A percentile compares a stretch with the other conserved stretches of the same genome.
Evolutionary conservation across 2,797 vertebrate genomes (phyloP).

Genomic region (Fringilla coelebs): DNA sequence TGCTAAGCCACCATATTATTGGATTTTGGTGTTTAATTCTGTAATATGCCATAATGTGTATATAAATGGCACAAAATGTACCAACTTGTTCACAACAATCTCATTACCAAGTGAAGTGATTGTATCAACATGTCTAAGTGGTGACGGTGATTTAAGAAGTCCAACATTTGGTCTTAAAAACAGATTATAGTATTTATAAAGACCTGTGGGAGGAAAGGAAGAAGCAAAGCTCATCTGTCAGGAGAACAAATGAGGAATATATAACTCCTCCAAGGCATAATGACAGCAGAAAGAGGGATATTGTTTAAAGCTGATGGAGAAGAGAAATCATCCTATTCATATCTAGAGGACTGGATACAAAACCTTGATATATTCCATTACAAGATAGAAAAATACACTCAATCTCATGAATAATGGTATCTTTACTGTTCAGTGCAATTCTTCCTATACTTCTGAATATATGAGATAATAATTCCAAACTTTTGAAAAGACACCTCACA

Average conservation of each 20-base stretch:
- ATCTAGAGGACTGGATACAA: background rate
- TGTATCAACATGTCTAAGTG: background rate
- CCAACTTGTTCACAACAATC: background rate
- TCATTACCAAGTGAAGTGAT: constrained; percentile 4
- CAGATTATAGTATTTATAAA: constrained; percentile 55
- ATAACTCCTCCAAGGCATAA: constrained; percentile 19
- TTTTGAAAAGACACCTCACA: background rate
- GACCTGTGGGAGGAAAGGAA: constrained; percentile 54
- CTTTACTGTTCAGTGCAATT: background rate
- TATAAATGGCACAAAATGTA: constrained; percentile 27
- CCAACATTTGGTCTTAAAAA: constrained; percentile 58
- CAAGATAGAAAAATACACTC: background rate
- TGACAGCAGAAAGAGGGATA: constrained; percentile 25
- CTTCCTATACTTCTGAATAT: background rate
- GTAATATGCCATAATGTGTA: background rate
- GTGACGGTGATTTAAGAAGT: background rate
- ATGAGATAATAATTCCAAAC: background rate
- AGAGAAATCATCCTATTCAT: constrained; percentile 3
- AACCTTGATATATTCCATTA: background rate
- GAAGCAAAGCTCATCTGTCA: constrained; percentile 44
- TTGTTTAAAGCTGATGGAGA: constrained; percentile 10
- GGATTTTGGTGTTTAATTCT: constrained; percentile 39
- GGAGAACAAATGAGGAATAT: constrained; percentile 20
- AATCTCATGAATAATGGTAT: background rate
- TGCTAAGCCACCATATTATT: background rate